Conservation (phyloP, 2,113 vertebrate genomes). For the Prunella himalayana region DNA sequence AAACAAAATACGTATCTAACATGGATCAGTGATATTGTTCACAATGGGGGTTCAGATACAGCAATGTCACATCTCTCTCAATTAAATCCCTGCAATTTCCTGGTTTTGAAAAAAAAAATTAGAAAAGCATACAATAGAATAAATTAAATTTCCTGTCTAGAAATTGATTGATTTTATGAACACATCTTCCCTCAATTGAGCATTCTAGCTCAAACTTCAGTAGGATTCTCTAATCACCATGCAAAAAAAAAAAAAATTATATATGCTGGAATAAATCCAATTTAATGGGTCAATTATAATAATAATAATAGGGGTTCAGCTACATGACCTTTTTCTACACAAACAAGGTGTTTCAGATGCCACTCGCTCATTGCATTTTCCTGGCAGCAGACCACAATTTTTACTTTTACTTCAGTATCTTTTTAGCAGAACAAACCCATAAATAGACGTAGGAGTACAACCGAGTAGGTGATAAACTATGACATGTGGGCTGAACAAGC, state of each 20-base stretch:
- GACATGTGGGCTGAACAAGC: conserved; percentile 20
- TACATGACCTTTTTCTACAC: background rate
- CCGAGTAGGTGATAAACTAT: background rate
- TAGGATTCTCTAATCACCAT: background rate
- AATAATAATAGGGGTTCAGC: background rate
- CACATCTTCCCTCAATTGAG: background rate
- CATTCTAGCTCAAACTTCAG: background rate
- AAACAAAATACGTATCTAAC: background rate
- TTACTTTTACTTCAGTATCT: background rate
- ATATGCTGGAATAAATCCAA: background rate
- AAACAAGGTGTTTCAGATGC: background rate
- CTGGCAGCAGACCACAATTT: background rate
- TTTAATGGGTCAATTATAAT: background rate
- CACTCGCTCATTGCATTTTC: background rate
- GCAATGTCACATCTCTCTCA: background rate
- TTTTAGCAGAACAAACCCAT: conserved; percentile 13
- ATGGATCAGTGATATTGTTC: background rate
- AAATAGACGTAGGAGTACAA: conserved; percentile 36
- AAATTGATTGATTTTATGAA: background rate
- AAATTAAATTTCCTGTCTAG: background rate
- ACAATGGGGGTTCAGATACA: background rate
- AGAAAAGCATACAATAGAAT: background rate
- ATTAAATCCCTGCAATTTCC: background rate
- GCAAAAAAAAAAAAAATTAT: background rate
- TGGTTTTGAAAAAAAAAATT: background rate